Evolutionary conservation across 2,797 vertebrate genomes (phyloP), one percentile per base, ranked within the genome.

Genomic region (Pangasius sanitwongsei): DNA sequence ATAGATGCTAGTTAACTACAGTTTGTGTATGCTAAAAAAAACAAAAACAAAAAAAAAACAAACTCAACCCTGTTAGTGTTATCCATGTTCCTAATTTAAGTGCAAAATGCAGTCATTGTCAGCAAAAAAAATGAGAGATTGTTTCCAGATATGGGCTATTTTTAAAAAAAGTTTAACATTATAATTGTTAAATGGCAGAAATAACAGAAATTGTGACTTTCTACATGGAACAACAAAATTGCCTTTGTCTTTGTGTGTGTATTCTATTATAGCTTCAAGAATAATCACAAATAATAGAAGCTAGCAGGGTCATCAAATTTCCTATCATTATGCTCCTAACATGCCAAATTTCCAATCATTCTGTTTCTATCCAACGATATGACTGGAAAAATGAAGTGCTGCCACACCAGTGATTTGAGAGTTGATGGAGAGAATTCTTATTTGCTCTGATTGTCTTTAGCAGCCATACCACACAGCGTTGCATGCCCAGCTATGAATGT

Each of bases 211-310:
- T 59, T 44, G 34, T 61, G 25, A 63, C 37, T 83, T 25, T 85
- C 37, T 55, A 34, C 11, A 55, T 63, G 59, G 63, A 34, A 53
- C n/a, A 69, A 53, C 59, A 70, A 55, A 34, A 69, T 28, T 85
- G 48, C 48, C 48, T 55, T 55, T 55, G 53, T 16, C 25, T 41
- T 2, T 70, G 44, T 70, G 11, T 70, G 44, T 85, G 31, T 85
- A 37, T 55, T 70, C 20, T 70, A 70, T 70, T 70, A 37, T 37
- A 37, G 50, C 83, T 53, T 50, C 44, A 53, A 84, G 25, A 48
- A 84, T 84, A 69, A 67, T 65, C 61, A 50, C 28, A 84, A 31
- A 67, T 84, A 84, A 85, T 83, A 57, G 37, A 55, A 25, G 65
- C 18, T 85, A 55, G 83, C 48, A 55, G 83, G 48, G 65, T 85